Evolutionary conservation across 2,797 vertebrate species (phyloP), one percentile per base, ranked within the genome.

Genomic region (Xenentodon cancila): DNA sequence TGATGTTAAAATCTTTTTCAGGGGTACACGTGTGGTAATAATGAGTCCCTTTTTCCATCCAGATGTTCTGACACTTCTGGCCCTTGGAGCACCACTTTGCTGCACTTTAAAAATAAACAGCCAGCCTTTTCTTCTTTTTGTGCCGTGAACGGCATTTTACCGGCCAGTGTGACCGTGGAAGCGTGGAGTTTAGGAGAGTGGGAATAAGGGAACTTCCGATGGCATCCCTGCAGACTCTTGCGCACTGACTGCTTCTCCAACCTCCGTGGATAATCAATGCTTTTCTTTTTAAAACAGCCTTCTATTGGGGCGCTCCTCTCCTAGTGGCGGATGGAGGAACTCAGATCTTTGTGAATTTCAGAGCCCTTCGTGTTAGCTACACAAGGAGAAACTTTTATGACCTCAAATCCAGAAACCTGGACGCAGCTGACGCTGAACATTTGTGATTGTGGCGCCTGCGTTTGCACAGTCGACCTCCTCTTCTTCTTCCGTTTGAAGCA

Each of bases 251-350:
- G 80, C 90, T 87, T 77, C 75, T 89, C 76, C 69, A 71, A 86
- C 75, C 75, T 80, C 87, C 87, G 30, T 88, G 89, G 87, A 90
- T 90, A 93, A 93, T 94, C 92, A 88, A 92, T 93, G 81, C 74
- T 73, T 87, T 89, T 88, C 87, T 89, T 88, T 53, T 88, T 86
- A 82, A 79, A 89, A 83, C 80, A 90, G 84, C 67, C 79, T 85
- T 91, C 82, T 73, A 80, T 84, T 71, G 72, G 59, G 75, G 77
- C 78, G 79, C 81, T 73, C 45, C 67, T 80, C 65, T 83, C 72
- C 67, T 72, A 84, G 82, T 88, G 84, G 88, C 75, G 75, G 71
- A 79, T 75, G 64, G 53, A 58, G 62, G 55, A 73, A 82, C 53
- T 75, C 58, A 59, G 86, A 88, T 90, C 80, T 86, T 75, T 65